A percentile compares a stretch with the other conserved stretches of the same genome.
Evolutionary conservation across 2,113 vertebrate species (phyloP).

Genomic region (Eretmochelys imbricata): DNA sequence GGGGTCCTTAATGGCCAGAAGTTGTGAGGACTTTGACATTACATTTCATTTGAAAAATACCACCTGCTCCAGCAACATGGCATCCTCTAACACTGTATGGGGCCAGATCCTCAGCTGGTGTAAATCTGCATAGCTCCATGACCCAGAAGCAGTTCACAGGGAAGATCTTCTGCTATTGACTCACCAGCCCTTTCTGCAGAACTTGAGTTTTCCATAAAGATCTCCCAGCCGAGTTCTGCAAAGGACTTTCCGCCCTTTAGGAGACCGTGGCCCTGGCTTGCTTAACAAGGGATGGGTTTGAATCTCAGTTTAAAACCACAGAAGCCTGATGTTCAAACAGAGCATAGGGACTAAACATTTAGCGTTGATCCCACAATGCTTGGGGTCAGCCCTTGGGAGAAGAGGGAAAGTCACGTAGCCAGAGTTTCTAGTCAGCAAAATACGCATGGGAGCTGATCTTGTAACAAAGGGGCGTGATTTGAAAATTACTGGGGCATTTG

Average conservation of each 20-base stretch:
- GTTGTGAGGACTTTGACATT: neutral
- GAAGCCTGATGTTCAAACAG: neutral
- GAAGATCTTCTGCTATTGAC: neutral
- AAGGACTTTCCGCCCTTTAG: neutral
- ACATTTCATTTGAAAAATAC: neutral
- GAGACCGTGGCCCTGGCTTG: neutral
- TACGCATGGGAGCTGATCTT: neutral
- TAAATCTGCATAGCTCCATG: neutral
- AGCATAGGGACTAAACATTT: neutral
- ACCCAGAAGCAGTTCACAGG: neutral
- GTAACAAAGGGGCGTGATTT: neutral
- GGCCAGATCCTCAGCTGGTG: neutral
- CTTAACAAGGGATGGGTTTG: fast-evolving
- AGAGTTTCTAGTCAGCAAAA: neutral
- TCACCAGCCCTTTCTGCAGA: neutral
- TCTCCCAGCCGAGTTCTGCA: neutral
- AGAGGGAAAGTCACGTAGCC: neutral
- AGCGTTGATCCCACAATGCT: neutral
- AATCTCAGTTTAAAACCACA: neutral
- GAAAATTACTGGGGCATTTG: neutral
- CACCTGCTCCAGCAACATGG: neutral
- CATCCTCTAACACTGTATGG: neutral
- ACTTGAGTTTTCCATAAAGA: neutral
- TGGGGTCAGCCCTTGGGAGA: neutral
- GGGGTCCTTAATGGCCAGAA: neutral